phyloP scores from a whole-genome alignment of 2,888 invertebrate genomes.

The Tanytarsus gracilentus region DNA sequence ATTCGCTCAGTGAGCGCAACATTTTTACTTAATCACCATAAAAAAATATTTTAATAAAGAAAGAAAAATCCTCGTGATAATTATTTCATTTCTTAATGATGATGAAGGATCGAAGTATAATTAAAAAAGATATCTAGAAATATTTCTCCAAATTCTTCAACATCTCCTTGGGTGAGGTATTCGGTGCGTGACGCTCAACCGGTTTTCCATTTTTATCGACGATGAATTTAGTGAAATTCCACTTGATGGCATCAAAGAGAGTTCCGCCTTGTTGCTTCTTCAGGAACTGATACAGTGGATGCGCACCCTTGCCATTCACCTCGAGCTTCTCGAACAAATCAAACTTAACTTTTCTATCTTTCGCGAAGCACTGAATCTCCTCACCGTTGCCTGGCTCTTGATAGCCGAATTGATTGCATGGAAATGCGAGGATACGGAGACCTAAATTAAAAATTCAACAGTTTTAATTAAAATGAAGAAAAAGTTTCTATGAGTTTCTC shows the following conservation, averaged over 20 bases:
- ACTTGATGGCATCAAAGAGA: slow-evolving; percentile 62
- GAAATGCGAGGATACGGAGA: slow-evolving; percentile 62
- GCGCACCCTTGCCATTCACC: slow-evolving; percentile 60
- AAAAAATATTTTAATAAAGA: too few relatives aligned
- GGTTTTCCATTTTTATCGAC: slow-evolving; percentile 64
- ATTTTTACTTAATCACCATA: too few relatives aligned
- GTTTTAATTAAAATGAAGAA: background rate
- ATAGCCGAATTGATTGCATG: slow-evolving; percentile 63
- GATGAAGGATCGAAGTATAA: too few relatives aligned
- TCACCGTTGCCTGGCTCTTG: slow-evolving; percentile 57
- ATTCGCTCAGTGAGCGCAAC: too few relatives aligned
- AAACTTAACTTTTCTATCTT: slow-evolving; percentile 42
- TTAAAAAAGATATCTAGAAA: slow-evolving; percentile 32
- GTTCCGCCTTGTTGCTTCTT: slow-evolving; percentile 50
- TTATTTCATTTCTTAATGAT: too few relatives aligned
- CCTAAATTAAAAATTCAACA: slow-evolving; percentile 34
- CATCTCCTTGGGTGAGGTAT: slow-evolving; percentile 44
- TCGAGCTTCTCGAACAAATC: slow-evolving; percentile 60
- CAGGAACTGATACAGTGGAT: slow-evolving; percentile 59
- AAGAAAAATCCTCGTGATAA: too few relatives aligned
- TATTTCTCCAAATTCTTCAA: slow-evolving; percentile 45
- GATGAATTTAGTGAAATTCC: slow-evolving; percentile 87
- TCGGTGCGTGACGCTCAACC: slow-evolving; percentile 57
- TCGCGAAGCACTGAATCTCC: slow-evolving; percentile 50
- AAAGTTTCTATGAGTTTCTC: background rate